Base-by-base conservation (phyloP, 2,888 invertebrate species). In the Xanthorhoe spadicearia region DNA sequence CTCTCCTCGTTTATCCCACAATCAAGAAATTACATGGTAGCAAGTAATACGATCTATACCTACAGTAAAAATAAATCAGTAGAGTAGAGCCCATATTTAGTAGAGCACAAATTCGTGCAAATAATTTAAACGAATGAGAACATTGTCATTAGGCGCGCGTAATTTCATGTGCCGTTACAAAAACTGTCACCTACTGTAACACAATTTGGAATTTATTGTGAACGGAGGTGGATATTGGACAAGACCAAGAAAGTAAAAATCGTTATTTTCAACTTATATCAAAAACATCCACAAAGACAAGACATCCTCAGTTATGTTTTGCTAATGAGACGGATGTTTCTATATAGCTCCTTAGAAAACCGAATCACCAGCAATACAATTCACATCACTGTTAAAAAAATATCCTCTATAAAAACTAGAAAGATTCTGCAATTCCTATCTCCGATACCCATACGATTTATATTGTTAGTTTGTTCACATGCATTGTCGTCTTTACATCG, bases 401-500 rank as follows among this genome's bases (percentile, higher is more conserved):
- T 7, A 7, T 15, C 48, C 48, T 15, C 17, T 48, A 18, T 38
- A 62, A 59, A 43, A 59, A 66, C 51, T n/a, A 19, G 15, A 58
- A 56, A 61, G 67, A 61, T 64, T 61, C 57, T 64, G 19, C 63
- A 68, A 69, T 69, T 66, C 65, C 69, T 64, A 69, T 69, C 66
- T 66, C 49, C 50, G 65, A 69, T 66, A 57, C 32, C 32, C 48
- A 63, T 48, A 56, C 64, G 51, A 55, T 52, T 55, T 23, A n/a
- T 19, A 61, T 63, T 61, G 66, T 68, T 73, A 64, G 64, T 66
- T 72, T 52, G 50, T 81, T 83, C 86, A 83, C 83, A 78, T 73
- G 75, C 80, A 83, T 85, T 86, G 85, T 88, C 77, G 62, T 50
- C 68, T 67, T 70, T 75, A 84, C 82, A 83, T 86, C 79, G 83